Conservation (phyloP, 2,113 vertebrate genomes). For the Syngnathus scovelli region DNA sequence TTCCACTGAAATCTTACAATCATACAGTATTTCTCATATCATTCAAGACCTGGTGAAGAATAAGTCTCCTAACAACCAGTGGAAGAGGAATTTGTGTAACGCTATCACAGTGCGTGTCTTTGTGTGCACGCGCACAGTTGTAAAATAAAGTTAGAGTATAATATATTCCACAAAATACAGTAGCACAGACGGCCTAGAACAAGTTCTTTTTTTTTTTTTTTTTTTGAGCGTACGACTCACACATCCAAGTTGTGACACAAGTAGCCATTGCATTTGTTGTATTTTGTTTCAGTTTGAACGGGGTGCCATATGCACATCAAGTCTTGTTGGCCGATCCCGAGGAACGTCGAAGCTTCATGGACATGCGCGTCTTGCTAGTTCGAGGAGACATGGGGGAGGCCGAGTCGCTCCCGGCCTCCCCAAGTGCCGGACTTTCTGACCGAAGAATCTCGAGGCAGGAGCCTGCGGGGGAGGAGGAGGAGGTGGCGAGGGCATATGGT, state of each 20-base stretch:
- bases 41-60: not conserved
- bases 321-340: slow-evolving; percentile 97
- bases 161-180: slow-evolving; percentile 20
- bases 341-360: slow-evolving; percentile 95
- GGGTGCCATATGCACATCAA: slow-evolving; percentile 51
- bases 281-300: not conserved
- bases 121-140: not conserved
- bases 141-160: slow-evolving; percentile 15
- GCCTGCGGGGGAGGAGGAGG: slow-evolving; percentile 70
- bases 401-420: slow-evolving; percentile 88
- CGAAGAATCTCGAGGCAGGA: slow-evolving; percentile 86
- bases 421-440: slow-evolving; percentile 83
- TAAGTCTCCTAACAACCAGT: not conserved
- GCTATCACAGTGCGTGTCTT: not conserved
- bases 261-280: not conserved
- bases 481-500: not conserved
- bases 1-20: slow-evolving; percentile 55
- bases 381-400: slow-evolving; percentile 95
- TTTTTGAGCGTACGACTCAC: not conserved
- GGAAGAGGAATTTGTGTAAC: not conserved
- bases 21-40: slow-evolving; percentile 43
- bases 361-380: slow-evolving; percentile 99
- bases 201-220: not conserved
- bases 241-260: not conserved
- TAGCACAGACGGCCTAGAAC: not conserved